Percentiles rank a stretch among this genome's conserved stretches.
Evolutionary conservation across 2,797 vertebrate genomes (phyloP).

Genomic region (Toxotes lorentzi): DNA sequence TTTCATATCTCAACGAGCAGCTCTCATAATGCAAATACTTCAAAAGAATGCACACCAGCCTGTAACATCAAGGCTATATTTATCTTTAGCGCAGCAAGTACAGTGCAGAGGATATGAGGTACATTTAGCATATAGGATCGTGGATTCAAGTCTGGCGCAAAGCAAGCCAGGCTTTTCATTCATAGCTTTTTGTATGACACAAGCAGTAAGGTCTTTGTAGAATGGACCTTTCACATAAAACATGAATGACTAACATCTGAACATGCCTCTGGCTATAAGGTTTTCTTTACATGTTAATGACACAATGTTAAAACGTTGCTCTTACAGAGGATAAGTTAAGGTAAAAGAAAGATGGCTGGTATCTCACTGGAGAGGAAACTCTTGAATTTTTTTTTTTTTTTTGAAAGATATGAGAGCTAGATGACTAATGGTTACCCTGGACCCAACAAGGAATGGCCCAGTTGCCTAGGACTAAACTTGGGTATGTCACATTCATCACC

Average conservation of each 20-base stretch:
- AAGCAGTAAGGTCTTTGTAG: slow-evolving; percentile 34
- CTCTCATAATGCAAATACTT: slow-evolving; percentile 18
- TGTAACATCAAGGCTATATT: slow-evolving; percentile 41
- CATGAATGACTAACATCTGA: slow-evolving; percentile 22
- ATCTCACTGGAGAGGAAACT: not conserved
- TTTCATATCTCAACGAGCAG: slow-evolving; percentile 48
- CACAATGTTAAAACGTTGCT: slow-evolving; percentile 22
- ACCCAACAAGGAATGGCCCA: not conserved
- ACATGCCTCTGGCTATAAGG: slow-evolving; percentile 37
- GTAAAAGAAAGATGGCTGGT: not conserved
- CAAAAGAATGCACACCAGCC: slow-evolving; percentile 37
- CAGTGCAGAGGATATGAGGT: not conserved
- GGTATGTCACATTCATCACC: not conserved
- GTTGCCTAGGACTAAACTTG: not conserved
- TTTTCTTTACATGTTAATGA: not conserved
- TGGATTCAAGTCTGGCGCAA: slow-evolving; percentile 15
- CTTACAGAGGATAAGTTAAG: slow-evolving; percentile 16
- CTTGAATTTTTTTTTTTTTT: not conserved
- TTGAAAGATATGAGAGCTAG: not conserved
- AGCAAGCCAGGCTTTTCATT: slow-evolving; percentile 41
- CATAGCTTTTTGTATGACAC: slow-evolving; percentile 42
- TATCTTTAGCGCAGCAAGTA: slow-evolving; percentile 33
- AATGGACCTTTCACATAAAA: slow-evolving; percentile 32
- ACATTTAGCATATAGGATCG: slow-evolving; percentile 16
- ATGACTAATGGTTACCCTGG: not conserved